Conservation (phyloP, 2,888 invertebrate genomes). For the Balanococcus diminutus region DNA sequence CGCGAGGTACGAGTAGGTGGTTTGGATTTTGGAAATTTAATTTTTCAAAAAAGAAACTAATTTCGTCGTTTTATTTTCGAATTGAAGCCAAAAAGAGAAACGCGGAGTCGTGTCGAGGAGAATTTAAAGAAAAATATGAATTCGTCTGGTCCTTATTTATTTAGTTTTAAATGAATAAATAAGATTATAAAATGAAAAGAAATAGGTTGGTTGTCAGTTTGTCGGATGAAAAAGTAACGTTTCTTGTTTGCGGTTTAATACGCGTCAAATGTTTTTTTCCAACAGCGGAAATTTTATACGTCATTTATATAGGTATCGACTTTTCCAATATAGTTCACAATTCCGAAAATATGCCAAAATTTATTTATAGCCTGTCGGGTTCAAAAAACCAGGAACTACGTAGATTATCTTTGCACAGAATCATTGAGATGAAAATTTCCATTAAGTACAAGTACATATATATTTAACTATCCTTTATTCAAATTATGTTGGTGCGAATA, state of each 20-base stretch:
- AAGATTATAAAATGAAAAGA: neutral
- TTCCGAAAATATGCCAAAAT: neutral
- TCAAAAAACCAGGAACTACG: neutral
- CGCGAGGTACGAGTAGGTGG: neutral
- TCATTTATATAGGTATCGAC: neutral
- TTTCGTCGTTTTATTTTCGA: neutral
- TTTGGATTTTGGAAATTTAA: neutral
- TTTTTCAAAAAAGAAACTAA: constrained; percentile 5
- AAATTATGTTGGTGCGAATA: neutral
- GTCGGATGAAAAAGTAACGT: constrained; percentile 5
- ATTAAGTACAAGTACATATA: too few relatives aligned
- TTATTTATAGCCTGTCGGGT: neutral
- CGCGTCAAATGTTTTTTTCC: neutral
- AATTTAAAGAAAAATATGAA: neutral
- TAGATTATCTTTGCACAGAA: neutral
- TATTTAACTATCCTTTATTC: neutral
- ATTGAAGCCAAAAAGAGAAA: neutral
- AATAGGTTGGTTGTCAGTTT: neutral
- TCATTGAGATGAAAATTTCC: constrained; percentile 2
- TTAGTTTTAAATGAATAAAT: neutral
- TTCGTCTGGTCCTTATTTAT: neutral
- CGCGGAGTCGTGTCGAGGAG: neutral
- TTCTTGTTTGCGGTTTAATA: neutral
- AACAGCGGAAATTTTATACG: neutral
- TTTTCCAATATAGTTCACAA: neutral